Conservation (phyloP, 2,888 invertebrate species). For the Protophormia terraenovae region DNA sequence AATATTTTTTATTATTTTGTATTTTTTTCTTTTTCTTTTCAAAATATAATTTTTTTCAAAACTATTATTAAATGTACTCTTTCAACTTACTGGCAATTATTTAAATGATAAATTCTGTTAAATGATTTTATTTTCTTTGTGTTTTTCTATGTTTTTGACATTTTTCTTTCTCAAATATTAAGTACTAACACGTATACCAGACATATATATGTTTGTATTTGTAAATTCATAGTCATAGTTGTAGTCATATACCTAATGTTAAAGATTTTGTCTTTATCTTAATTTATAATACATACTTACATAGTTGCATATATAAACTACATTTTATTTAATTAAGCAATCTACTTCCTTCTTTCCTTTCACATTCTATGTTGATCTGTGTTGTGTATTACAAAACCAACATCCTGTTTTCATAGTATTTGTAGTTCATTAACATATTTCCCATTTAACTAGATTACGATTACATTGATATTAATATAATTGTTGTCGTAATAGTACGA, state of each 20-base stretch:
- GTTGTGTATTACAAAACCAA: background rate
- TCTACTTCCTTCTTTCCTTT: constrained; percentile 3
- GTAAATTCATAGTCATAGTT: too few species aligned
- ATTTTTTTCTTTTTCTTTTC: background rate
- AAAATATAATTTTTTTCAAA: too few species aligned
- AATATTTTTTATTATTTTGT: background rate
- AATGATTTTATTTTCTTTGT: background rate
- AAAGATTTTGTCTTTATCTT: too few species aligned
- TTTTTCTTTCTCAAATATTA: background rate
- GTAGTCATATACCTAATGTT: too few species aligned
- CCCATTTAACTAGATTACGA: constrained; percentile 23
- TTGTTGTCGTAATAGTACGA: background rate
- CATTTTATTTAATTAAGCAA: constrained; percentile 25
- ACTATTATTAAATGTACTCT: background rate
- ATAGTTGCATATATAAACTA: background rate
- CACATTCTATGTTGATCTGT: background rate
- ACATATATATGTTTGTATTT: too few species aligned
- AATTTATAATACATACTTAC: background rate
- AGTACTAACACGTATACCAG: background rate
- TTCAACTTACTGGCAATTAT: background rate
- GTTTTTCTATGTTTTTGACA: constrained; percentile 6
- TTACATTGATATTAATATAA: constrained; percentile 7
- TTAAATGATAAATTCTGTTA: too few species aligned
- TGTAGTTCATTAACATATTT: constrained; percentile 24
- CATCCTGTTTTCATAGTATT: background rate